These are phyloP conservation scores for Heterohyrax brucei DNA, from an alignment of 2,797 vertebrate species.

Conservation along the genomic window DNA sequence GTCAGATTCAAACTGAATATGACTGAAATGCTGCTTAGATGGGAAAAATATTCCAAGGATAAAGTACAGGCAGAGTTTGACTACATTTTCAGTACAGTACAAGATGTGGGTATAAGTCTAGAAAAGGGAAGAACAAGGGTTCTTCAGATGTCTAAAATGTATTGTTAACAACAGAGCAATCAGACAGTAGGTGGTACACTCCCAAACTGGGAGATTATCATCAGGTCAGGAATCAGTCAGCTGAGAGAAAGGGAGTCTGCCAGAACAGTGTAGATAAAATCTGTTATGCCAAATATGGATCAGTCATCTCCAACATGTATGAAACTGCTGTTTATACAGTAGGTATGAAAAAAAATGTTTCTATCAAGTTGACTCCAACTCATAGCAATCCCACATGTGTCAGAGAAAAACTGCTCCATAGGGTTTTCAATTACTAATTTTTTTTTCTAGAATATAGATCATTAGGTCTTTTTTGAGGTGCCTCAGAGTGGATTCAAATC, in stretches of 20 bases:
- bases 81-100: background rate
- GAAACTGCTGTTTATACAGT: background rate
- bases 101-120: background rate
- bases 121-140: background rate
- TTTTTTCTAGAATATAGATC: too few relatives aligned
- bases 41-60: background rate
- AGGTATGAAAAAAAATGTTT: too few relatives aligned
- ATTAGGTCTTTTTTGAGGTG: background rate
- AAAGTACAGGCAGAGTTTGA: background rate
- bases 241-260: background rate
- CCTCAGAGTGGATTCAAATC: background rate
- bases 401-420: too few relatives aligned
- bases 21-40: background rate
- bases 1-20: background rate
- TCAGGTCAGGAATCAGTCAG: background rate
- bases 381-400: too few relatives aligned
- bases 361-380: too few relatives aligned
- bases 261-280: background rate
- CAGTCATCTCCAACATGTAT: background rate
- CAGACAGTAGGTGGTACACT: background rate
- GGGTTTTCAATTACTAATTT: too few relatives aligned
- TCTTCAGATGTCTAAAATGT: background rate
- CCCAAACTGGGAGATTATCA: background rate
- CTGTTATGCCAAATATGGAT: background rate
- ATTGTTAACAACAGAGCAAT: background rate